These are phyloP conservation scores for Macaria notata DNA, from an alignment of 2,888 invertebrate genomes.

Conservation along the genomic window DNA sequence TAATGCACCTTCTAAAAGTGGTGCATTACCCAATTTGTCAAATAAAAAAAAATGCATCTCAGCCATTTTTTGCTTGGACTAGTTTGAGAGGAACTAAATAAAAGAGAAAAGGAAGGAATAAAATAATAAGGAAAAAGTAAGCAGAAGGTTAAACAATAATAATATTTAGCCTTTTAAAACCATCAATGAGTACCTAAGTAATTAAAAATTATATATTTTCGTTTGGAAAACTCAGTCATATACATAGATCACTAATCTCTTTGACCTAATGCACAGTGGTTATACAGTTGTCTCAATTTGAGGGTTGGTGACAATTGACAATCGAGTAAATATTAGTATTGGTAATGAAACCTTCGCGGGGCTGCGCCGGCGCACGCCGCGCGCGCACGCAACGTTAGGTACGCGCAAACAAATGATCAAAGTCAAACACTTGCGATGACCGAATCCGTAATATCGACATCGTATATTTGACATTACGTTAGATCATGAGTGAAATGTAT, in stretches of 20 bases:
- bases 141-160: too few species aligned
- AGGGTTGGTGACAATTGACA: constrained; percentile 52
- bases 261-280: constrained; percentile 13
- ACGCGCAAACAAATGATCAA: constrained; percentile 39
- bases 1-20: too few species aligned
- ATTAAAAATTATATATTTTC: too few species aligned
- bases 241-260: constrained; percentile 1
- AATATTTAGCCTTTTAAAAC: too few species aligned
- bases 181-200: too few species aligned
- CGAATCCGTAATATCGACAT: constrained; percentile 67
- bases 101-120: too few species aligned
- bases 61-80: too few species aligned
- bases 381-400: constrained; percentile 36
- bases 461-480: constrained; percentile 67
- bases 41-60: too few species aligned
- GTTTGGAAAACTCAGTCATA: too few species aligned
- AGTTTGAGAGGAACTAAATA: too few species aligned
- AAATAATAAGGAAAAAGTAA: too few species aligned
- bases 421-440: constrained; percentile 46
- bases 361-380: constrained; percentile 34
- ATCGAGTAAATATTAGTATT: constrained; percentile 48
- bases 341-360: constrained; percentile 53
- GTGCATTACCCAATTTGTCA: too few species aligned
- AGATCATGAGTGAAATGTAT: constrained; percentile 69
- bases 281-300: constrained; percentile 34